phyloP scores from a whole-genome alignment of 1,140 invertebrate genomes.

The Laupala kohalensis region DNA sequence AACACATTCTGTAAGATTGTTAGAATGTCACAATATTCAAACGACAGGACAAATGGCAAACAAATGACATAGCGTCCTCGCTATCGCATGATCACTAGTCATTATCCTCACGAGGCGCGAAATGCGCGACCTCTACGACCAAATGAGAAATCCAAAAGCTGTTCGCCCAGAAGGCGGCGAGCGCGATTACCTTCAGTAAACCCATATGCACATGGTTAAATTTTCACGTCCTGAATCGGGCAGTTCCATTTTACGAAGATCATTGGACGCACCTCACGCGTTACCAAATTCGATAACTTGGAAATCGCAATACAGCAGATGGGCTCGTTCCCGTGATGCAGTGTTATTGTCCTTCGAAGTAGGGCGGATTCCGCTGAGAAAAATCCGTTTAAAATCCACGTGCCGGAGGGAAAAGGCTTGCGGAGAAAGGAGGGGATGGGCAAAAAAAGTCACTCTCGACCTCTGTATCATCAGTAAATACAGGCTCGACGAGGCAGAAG shows the following conservation, averaged over 20 bases:
- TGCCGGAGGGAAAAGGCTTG: not conserved
- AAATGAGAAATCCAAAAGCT: no score
- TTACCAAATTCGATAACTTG: not conserved
- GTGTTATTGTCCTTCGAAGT: not conserved
- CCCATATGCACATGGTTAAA: not conserved
- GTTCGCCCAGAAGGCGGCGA: not conserved
- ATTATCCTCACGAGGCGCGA: no score
- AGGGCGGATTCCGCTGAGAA: not conserved
- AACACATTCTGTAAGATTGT: no score
- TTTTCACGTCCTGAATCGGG: not conserved
- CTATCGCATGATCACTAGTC: no score
- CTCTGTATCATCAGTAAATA: not conserved
- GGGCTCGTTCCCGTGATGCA: not conserved
- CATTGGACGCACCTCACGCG: not conserved
- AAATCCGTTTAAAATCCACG: not conserved
- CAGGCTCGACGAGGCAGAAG: not conserved
- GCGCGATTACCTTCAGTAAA: not conserved
- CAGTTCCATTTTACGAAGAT: not conserved
- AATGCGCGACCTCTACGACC: no score
- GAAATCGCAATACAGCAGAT: not conserved
- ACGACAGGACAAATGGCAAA: no score
- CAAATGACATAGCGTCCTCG: no score
- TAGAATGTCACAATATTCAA: no score
- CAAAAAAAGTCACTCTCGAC: not conserved
- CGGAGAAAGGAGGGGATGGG: not conserved